phyloP scores from a whole-genome alignment of 2,888 invertebrate species.

The Eupithecia tripunctaria region DNA sequence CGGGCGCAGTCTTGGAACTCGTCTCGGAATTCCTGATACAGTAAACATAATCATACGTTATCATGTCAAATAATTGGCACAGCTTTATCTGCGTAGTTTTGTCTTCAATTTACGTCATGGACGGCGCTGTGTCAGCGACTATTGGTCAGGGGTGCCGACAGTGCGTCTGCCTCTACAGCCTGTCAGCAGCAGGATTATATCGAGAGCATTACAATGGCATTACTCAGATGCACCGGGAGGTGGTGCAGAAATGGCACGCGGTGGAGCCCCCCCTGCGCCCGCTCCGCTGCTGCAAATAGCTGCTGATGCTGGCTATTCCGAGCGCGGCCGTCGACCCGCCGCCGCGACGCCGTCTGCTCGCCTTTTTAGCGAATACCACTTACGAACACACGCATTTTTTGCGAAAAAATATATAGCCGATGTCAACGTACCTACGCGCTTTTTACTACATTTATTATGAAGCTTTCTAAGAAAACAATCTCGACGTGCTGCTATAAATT shows the following conservation, averaged over 20 bases:
- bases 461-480: constrained; percentile 57
- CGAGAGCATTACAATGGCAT: constrained; percentile 83
- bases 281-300: constrained; percentile 79
- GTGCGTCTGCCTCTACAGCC: constrained; percentile 65
- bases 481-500: constrained; percentile 52
- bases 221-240: constrained; percentile 84
- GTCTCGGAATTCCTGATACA: constrained; percentile 47
- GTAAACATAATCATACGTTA: constrained; percentile 51
- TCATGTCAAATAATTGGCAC: constrained; percentile 52
- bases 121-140: constrained; percentile 35
- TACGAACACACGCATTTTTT: constrained; percentile 76
- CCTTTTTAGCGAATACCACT: constrained; percentile 81
- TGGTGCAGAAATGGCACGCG: constrained; percentile 84
- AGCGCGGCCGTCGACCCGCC: constrained; percentile 83
- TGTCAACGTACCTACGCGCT: constrained; percentile 70
- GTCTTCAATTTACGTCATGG: constrained; percentile 24
- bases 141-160: constrained; percentile 63
- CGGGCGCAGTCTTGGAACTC: constrained; percentile 44
- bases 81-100: constrained; percentile 46
- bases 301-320: constrained; percentile 82
- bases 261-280: constrained; percentile 69
- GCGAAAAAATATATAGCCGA: constrained; percentile 71
- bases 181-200: constrained; percentile 75
- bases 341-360: constrained; percentile 84
- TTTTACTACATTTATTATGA: constrained; percentile 61